These are phyloP conservation scores for Harpalus rubripes DNA, from an alignment of 2,888 invertebrate species.

Conservation along the genomic window DNA sequence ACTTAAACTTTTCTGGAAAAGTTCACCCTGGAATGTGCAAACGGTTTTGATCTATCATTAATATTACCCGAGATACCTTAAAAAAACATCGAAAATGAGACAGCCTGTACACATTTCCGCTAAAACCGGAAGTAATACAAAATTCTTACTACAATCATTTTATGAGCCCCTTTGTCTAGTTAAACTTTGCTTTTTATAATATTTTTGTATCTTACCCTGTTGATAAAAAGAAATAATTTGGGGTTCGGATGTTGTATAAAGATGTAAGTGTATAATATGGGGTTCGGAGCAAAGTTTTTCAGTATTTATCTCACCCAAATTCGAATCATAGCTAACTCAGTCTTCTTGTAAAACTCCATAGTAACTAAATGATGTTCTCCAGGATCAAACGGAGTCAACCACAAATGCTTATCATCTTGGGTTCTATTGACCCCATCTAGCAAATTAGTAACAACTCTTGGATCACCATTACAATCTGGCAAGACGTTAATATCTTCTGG, in stretches of 20 bases:
- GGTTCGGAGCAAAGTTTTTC: constrained; percentile 1
- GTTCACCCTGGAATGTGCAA: too few species aligned
- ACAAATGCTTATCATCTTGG: constrained; percentile 88
- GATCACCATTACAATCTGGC: constrained; percentile 83
- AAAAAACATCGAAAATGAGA: too few species aligned
- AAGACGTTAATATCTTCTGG: constrained; percentile 83
- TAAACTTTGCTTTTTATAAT: too few species aligned
- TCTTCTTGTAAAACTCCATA: constrained; percentile 80
- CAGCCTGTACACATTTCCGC: too few species aligned
- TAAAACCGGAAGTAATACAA: too few species aligned
- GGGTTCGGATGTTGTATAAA: neutral
- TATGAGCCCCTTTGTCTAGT: too few species aligned
- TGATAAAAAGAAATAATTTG: neutral
- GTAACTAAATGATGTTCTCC: constrained; percentile 82
- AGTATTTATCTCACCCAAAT: constrained; percentile 81
- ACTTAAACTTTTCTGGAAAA: too few species aligned
- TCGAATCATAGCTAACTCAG: constrained; percentile 82
- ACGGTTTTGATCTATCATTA: too few species aligned
- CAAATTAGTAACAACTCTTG: constrained; percentile 82
- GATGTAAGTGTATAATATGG: neutral
- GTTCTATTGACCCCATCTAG: constrained; percentile 87
- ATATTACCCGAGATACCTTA: too few species aligned
- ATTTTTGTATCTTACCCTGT: too few species aligned
- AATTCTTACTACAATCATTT: too few species aligned
- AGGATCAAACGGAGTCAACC: constrained; percentile 84